Percentiles rank a stretch among this genome's conserved stretches.
These are phyloP conservation scores for Venusia cambrica DNA, from an alignment of 2,888 invertebrate genomes.

Conservation along the genomic window DNA sequence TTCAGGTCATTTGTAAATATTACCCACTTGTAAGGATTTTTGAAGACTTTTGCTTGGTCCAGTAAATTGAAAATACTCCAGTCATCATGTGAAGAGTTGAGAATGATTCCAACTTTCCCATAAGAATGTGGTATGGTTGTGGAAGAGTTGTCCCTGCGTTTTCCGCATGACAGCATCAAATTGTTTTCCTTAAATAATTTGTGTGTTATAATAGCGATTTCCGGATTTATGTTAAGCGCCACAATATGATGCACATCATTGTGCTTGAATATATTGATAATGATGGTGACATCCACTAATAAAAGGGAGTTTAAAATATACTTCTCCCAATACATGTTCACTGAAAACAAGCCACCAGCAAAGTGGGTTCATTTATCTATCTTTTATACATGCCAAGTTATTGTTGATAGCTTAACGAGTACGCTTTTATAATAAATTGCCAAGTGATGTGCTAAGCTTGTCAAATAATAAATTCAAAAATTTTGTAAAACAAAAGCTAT, in stretches of 20 bases:
- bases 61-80: slow-evolving; percentile 45
- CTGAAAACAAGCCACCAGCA: slow-evolving; percentile 1
- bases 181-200: slow-evolving; percentile 42
- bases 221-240: slow-evolving; percentile 31
- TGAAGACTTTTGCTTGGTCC: slow-evolving; percentile 31
- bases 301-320: slow-evolving; percentile 18
- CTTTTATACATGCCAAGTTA: too few relatives aligned
- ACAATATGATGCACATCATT: slow-evolving; percentile 51
- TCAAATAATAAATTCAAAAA: too few relatives aligned
- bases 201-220: slow-evolving; percentile 33
- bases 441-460: too few relatives aligned
- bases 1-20: slow-evolving; percentile 45
- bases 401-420: too few relatives aligned
- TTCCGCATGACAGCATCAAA: slow-evolving; percentile 34
- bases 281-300: slow-evolving; percentile 13
- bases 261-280: slow-evolving; percentile 50
- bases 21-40: slow-evolving; percentile 59
- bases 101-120: slow-evolving; percentile 47
- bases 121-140: slow-evolving; percentile 25
- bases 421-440: slow-evolving; percentile 1
- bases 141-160: slow-evolving; percentile 18
- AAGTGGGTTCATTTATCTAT: background rate
- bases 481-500: too few relatives aligned
- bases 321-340: slow-evolving; percentile 16
- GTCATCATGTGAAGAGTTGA: slow-evolving; percentile 49